phyloP scores from a whole-genome alignment of 2,888 invertebrate genomes.

The Linnaemya vulpina region DNA sequence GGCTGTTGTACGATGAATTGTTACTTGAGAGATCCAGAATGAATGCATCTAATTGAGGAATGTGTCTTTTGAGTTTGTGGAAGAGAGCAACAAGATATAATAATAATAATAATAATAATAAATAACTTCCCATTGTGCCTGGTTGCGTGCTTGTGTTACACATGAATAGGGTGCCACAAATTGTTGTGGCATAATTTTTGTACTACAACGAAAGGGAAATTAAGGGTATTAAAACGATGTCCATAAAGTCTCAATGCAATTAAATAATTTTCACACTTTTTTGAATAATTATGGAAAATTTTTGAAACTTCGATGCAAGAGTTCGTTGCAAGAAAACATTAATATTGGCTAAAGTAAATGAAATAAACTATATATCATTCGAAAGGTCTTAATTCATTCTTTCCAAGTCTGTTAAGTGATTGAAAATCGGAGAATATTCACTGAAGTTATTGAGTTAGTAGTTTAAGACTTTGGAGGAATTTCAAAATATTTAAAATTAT shows the following conservation, averaged over 20 bases:
- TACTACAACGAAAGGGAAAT: background rate
- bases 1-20: constrained; percentile 3
- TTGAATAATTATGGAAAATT: too few relatives aligned
- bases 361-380: too few relatives aligned
- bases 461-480: too few relatives aligned
- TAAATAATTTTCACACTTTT: too few relatives aligned
- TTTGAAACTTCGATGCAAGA: too few relatives aligned
- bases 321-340: too few relatives aligned
- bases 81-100: background rate
- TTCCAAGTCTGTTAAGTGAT: too few relatives aligned
- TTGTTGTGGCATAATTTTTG: background rate
- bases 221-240: background rate
- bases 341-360: too few relatives aligned
- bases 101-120: constrained; percentile 6
- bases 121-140: constrained; percentile 53
- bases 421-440: too few relatives aligned
- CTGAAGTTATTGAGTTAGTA: too few relatives aligned
- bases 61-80: constrained; percentile 52
- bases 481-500: too few relatives aligned
- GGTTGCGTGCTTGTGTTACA: constrained; percentile 11
- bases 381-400: too few relatives aligned
- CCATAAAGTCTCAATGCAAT: background rate
- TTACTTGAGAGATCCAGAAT: constrained; percentile 25
- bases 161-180: constrained; percentile 7
- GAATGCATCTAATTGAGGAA: constrained; percentile 47